A percentile compares a stretch with the other conserved stretches of the same genome.
These are phyloP conservation scores for Neodiprion fabricii DNA, from an alignment of 1,140 invertebrate genomes.

Conservation along the genomic window DNA sequence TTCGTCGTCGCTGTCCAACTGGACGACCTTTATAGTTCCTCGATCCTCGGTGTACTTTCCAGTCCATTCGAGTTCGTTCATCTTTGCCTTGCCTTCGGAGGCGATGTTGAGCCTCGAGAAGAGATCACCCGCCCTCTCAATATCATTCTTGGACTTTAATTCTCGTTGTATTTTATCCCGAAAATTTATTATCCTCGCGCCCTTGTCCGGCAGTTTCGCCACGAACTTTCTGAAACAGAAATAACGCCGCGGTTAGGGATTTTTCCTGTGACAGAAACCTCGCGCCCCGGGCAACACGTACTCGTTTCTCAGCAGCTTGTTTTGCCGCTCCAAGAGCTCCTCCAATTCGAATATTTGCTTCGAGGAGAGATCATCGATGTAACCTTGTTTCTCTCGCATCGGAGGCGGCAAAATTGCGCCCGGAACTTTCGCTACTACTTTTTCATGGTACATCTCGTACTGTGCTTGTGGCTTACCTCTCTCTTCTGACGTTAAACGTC, in stretches of 20 bases:
- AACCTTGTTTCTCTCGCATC: conserved; percentile 53
- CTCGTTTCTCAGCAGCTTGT: conserved; percentile 61
- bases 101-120: conserved; percentile 68
- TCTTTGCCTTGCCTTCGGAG: conserved; percentile 60
- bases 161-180: conserved; percentile 64
- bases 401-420: conserved; percentile 38
- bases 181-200: conserved; percentile 67
- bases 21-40: conserved; percentile 42
- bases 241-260: conserved; percentile 16
- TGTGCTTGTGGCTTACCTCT: too few relatives aligned
- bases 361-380: conserved; percentile 56
- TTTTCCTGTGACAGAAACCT: neutral
- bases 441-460: conserved; percentile 22
- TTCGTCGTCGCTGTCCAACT: conserved; percentile 72
- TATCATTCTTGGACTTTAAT: conserved; percentile 63
- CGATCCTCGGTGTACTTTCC: conserved; percentile 57
- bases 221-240: conserved; percentile 52
- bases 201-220: conserved; percentile 71
- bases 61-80: conserved; percentile 74
- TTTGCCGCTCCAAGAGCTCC: conserved; percentile 62
- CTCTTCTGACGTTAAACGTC: too few relatives aligned
- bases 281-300: conserved; percentile 40
- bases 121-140: conserved; percentile 66
- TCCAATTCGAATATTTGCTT: conserved; percentile 55
- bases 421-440: conserved; percentile 46